These are phyloP conservation scores for Callaeas wilsoni DNA, from an alignment of 2,113 vertebrate species.

Conservation along the genomic window DNA sequence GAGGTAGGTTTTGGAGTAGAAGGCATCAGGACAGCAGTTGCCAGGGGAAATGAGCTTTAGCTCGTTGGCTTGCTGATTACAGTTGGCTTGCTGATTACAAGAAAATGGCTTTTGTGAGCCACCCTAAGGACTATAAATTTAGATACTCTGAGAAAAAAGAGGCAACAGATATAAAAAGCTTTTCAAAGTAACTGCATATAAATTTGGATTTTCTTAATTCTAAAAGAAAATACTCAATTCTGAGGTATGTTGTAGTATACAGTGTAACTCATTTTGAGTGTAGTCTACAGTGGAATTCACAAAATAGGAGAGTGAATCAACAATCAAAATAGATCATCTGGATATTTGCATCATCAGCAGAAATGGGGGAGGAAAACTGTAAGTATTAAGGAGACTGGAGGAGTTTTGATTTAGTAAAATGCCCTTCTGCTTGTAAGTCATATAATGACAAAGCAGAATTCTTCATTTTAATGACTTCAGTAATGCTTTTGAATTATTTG, in stretches of 20 bases:
- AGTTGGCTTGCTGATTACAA: background rate
- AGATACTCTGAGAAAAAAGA: background rate
- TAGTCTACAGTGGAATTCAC: background rate
- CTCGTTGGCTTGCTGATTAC: background rate
- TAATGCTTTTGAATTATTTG: constrained; percentile 9
- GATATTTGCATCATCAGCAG: background rate
- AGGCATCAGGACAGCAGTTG: background rate
- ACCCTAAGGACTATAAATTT: background rate
- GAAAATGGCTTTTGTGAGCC: background rate
- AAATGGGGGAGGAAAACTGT: background rate
- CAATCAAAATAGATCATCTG: background rate
- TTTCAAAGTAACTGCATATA: background rate
- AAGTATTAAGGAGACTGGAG: background rate
- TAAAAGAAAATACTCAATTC: background rate
- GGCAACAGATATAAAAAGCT: background rate
- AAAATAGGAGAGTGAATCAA: background rate
- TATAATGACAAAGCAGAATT: background rate
- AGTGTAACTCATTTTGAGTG: background rate
- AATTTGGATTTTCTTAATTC: background rate
- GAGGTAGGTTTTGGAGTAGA: background rate
- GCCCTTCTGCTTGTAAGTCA: background rate
- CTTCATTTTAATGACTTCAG: background rate
- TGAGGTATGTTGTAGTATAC: background rate
- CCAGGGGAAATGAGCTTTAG: background rate
- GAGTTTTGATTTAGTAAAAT: background rate